phyloP scores from a whole-genome alignment of 2,113 vertebrate genomes.

The Arenaria interpres region DNA sequence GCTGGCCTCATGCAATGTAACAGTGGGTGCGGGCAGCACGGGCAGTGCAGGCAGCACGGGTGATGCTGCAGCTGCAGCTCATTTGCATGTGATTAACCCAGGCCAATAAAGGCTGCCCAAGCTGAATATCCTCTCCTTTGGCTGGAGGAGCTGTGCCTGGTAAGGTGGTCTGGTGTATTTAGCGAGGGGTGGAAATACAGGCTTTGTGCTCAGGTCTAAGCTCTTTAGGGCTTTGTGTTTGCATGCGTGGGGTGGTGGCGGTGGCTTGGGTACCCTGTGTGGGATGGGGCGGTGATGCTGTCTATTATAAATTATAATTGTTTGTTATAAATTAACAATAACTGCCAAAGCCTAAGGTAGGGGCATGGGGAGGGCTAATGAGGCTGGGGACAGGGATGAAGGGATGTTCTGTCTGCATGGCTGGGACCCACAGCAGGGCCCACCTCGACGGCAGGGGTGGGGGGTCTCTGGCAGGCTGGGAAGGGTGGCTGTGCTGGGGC shows the following conservation, averaged over 20 bases:
- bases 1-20: too few species aligned
- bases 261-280: neutral
- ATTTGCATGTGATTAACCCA: neutral
- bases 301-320: neutral
- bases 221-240: neutral
- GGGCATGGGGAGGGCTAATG: neutral
- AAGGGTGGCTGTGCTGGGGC: neutral
- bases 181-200: fast-evolving
- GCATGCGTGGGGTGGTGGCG: fast-evolving
- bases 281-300: neutral
- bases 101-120: neutral
- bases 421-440: neutral
- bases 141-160: neutral
- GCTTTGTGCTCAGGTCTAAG: neutral
- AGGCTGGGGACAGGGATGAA: neutral
- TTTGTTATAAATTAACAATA: neutral
- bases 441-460: neutral
- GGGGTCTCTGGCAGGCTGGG: fast-evolving
- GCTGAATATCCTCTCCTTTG: fast-evolving
- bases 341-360: neutral
- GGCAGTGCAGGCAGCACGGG: neutral
- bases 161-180: fast-evolving
- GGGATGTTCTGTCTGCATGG: neutral
- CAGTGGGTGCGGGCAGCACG: too few species aligned
- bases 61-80: neutral